Evolutionary conservation across 1,140 invertebrate genomes (phyloP).

Genomic region (Atopsyche davidsoni): DNA sequence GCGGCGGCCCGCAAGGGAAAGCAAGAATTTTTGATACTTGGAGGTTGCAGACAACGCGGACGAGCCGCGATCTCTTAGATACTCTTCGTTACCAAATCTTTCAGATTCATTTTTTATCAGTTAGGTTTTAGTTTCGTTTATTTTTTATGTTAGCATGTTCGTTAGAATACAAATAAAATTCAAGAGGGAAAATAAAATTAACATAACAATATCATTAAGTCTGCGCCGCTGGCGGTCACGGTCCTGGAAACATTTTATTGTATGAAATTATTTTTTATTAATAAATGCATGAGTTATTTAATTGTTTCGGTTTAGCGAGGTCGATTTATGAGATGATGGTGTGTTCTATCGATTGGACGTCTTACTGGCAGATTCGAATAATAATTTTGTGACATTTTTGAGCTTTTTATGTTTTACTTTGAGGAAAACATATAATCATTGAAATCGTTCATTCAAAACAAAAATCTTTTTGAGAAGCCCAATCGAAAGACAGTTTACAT

Average conservation of each 20-base stretch:
- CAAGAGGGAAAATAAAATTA: constrained; percentile 1
- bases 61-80: constrained; percentile 26
- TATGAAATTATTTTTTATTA: constrained; percentile 23
- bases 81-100: constrained; percentile 29
- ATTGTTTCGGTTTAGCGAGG: neutral
- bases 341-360: constrained; percentile 1
- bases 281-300: constrained; percentile 24
- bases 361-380: too few relatives aligned
- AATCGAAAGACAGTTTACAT: too few relatives aligned
- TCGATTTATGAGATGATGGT: neutral
- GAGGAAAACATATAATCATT: too few relatives aligned
- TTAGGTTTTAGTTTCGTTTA: too few relatives aligned
- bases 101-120: constrained; percentile 6
- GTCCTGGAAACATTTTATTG: constrained; percentile 29
- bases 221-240: constrained; percentile 27
- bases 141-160: too few relatives aligned
- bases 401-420: too few relatives aligned
- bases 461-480: too few relatives aligned
- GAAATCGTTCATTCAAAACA: too few relatives aligned
- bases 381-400: too few relatives aligned
- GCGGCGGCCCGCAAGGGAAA: constrained; percentile 22
- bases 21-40: constrained; percentile 31
- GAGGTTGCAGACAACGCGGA: constrained; percentile 28
- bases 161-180: neutral
- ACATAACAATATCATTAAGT: constrained; percentile 7